These are phyloP conservation scores for Lissocephala sabroskyi DNA, from an alignment of 2,888 invertebrate genomes.

Conservation along the genomic window DNA sequence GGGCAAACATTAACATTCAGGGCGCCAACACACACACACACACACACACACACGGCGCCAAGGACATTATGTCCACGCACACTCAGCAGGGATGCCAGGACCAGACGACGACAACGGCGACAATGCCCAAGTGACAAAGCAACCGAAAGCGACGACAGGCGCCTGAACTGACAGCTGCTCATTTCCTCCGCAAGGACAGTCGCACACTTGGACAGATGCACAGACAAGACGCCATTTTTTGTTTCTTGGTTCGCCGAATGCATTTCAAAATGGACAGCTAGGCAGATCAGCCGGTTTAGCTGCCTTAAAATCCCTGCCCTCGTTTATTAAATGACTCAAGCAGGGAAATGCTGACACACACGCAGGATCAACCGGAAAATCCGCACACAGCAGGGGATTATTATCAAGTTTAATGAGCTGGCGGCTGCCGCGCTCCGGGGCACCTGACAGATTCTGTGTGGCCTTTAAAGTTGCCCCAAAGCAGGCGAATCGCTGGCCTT, in stretches of 20 bases:
- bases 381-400: no score
- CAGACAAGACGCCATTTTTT: not conserved
- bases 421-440: no score
- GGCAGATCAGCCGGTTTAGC: slow-evolving; percentile 33
- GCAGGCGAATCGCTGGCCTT: not conserved
- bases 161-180: not conserved
- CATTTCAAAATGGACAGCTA: slow-evolving; percentile 8
- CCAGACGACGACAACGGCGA: no score
- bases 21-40: slow-evolving; percentile 35
- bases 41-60: slow-evolving; percentile 13
- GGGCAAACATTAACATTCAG: slow-evolving; percentile 57
- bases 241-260: no score
- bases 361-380: no score
- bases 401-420: slow-evolving; percentile 47
- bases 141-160: not conserved
- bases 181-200: slow-evolving; percentile 13
- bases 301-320: slow-evolving; percentile 62
- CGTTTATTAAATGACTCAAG: slow-evolving; percentile 62
- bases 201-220: slow-evolving; percentile 11
- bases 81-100: not conserved
- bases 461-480: no score
- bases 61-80: slow-evolving; percentile 2
- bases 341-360: slow-evolving; percentile 16
- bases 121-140: slow-evolving; percentile 4
- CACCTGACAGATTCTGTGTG: no score